Conservation (phyloP, 2,113 vertebrate genomes). For the Phoenicopterus ruber region DNA sequence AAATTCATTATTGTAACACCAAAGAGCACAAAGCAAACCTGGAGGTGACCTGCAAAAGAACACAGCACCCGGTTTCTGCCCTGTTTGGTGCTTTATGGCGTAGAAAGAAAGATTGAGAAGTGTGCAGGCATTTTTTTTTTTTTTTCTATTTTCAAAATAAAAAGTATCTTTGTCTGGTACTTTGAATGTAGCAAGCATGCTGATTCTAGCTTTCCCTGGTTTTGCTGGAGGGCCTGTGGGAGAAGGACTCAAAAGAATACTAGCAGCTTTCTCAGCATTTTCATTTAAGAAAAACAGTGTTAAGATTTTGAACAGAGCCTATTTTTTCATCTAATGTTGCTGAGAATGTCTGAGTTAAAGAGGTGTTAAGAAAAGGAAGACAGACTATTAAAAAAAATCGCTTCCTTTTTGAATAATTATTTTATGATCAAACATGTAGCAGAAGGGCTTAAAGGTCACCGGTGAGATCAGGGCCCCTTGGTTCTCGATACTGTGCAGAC, state of each 20-base stretch:
- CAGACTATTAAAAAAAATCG: not conserved
- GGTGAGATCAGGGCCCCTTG: not conserved
- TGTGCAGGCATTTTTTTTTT: not conserved
- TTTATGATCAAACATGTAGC: not conserved
- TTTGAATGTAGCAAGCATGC: not conserved
- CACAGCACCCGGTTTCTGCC: not conserved
- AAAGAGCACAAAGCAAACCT: conserved; percentile 27
- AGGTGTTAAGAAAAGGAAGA: conserved; percentile 36
- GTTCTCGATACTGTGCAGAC: not conserved
- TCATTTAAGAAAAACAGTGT: not conserved
- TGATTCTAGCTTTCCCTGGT: conserved; percentile 1
- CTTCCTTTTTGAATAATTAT: conserved; percentile 35
- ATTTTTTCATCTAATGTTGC: not conserved
- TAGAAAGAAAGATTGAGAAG: not conserved
- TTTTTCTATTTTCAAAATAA: not conserved
- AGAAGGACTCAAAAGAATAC: not conserved
- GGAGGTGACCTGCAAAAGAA: conserved; percentile 22
- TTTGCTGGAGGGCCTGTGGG: conserved; percentile 24
- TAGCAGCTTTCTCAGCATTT: not conserved
- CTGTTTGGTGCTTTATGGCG: not conserved
- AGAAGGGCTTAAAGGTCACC: conserved; percentile 30
- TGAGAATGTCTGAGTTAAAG: not conserved
- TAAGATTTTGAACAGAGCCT: not conserved
- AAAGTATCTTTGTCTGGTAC: conserved; percentile 32
- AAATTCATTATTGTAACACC: conserved; percentile 27